Conservation (phyloP, 2,888 invertebrate species). For the Catocala fraxini region DNA sequence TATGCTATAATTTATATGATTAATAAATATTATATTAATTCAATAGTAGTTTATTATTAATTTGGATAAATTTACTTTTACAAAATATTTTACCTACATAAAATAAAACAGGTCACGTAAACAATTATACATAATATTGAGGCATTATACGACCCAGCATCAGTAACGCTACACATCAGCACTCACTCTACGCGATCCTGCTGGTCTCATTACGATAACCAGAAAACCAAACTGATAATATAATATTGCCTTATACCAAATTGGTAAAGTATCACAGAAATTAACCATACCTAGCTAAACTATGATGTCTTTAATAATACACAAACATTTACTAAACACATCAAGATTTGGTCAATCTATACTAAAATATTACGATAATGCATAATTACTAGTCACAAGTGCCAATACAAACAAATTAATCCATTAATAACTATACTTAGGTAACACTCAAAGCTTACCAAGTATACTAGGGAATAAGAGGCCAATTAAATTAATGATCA, state of each 20-base stretch:
- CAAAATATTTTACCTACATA: conserved; percentile 43
- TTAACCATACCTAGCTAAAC: conserved; percentile 86
- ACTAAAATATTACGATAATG: conserved; percentile 51
- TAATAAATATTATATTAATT: conserved; percentile 44
- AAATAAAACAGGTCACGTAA: conserved; percentile 38
- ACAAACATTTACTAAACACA: conserved; percentile 68
- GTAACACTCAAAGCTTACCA: conserved; percentile 65
- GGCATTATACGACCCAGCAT: conserved; percentile 36
- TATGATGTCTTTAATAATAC: conserved; percentile 75
- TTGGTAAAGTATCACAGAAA: conserved; percentile 87
- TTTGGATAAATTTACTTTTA: conserved; percentile 50
- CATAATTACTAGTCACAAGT: conserved; percentile 50
- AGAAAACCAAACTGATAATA: conserved; percentile 67
- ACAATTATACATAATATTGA: conserved; percentile 44
- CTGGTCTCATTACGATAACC: conserved; percentile 46
- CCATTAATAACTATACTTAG: conserved; percentile 55
- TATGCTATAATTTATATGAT: conserved; percentile 52
- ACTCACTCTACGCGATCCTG: conserved; percentile 31
- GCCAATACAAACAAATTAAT: conserved; percentile 52
- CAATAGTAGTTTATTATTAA: conserved; percentile 50
- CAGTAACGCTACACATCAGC: conserved; percentile 26
- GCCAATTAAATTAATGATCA: conserved; percentile 45
- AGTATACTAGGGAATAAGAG: conserved; percentile 41
- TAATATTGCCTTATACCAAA: conserved; percentile 83
- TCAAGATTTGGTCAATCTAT: conserved; percentile 75